These are phyloP conservation scores for Hyperopisus bebe DNA, from an alignment of 2,113 vertebrate genomes.

Conservation along the genomic window DNA sequence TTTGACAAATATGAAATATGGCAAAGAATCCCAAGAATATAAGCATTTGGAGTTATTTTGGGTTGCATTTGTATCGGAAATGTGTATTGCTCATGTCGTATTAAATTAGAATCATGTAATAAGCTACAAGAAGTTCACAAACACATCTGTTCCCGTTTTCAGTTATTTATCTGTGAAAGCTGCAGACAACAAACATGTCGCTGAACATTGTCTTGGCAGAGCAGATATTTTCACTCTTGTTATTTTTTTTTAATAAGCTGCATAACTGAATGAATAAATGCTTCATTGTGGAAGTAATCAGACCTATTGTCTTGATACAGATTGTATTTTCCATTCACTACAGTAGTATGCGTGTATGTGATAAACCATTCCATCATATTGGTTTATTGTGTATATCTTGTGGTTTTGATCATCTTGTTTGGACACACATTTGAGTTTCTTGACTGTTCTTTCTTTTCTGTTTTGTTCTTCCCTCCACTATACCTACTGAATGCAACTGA, in stretches of 20 bases:
- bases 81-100: background rate
- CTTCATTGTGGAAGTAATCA: background rate
- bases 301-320: background rate
- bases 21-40: background rate
- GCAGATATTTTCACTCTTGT: background rate
- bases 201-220: background rate
- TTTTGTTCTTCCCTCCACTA: background rate
- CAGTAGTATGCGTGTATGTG: background rate
- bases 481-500: background rate
- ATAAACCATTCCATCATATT: background rate
- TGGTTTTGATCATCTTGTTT: background rate
- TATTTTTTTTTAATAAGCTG: background rate
- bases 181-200: background rate
- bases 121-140: background rate
- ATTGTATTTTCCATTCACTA: background rate
- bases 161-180: background rate
- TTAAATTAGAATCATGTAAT: background rate
- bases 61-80: background rate
- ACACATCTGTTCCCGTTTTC: background rate
- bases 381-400: background rate
- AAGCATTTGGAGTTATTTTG: background rate
- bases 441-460: background rate
- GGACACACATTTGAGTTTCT: background rate
- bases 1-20: background rate
- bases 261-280: background rate